A percentile compares a stretch with the other conserved stretches of the same genome.
Evolutionary conservation across 2,888 invertebrate genomes (phyloP).

Genomic region (Stictocephala bisonia): DNA sequence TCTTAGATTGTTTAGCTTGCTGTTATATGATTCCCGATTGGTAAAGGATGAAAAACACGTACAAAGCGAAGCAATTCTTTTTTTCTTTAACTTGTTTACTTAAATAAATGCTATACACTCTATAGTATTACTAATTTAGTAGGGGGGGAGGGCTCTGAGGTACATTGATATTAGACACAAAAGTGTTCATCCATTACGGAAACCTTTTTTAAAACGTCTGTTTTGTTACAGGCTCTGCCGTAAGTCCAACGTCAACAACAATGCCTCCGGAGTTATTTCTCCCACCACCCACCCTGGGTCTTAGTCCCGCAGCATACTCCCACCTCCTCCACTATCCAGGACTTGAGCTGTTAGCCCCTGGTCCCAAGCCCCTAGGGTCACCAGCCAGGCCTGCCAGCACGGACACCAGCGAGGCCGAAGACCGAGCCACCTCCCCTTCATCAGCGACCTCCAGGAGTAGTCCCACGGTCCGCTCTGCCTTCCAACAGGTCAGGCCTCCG

Average conservation of each 20-base stretch:
- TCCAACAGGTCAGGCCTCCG: constrained; percentile 44
- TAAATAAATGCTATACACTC: no score
- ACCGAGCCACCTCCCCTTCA: neutral
- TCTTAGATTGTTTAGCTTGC: no score
- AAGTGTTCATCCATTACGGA: no score
- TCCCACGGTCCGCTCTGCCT: constrained; percentile 37
- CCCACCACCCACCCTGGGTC: constrained; percentile 65
- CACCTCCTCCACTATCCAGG: constrained; percentile 67
- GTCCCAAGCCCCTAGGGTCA: constrained; percentile 31
- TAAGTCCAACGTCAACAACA: constrained; percentile 63
- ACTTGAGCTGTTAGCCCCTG: constrained; percentile 64
- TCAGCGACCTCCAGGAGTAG: neutral
- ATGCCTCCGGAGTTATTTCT: constrained; percentile 67
- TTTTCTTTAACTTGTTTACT: no score
- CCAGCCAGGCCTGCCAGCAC: constrained; percentile 38
- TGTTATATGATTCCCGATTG: no score
- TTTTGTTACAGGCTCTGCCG: constrained; percentile 34
- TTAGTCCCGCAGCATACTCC: constrained; percentile 65
- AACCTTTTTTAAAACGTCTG: no score
- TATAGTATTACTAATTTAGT: no score
- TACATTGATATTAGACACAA: no score
- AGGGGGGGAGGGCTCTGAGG: no score
- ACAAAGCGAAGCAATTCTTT: no score
- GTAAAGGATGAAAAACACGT: no score
- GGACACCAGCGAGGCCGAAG: constrained; percentile 43